Conservation (phyloP, 2,888 invertebrate species). For the Ptilodon capucinus region DNA sequence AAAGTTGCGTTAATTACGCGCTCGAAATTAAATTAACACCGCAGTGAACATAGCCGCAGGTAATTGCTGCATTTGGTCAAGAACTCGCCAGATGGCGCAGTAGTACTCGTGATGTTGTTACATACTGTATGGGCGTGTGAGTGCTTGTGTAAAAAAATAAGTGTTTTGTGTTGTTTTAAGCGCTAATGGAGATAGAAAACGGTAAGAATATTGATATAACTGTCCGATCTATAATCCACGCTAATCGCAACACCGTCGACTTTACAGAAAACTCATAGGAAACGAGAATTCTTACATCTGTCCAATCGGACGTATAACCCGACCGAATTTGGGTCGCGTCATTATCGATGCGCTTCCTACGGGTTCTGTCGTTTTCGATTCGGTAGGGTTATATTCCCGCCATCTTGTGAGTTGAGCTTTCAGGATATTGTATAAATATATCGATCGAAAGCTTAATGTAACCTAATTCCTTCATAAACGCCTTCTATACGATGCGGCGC, state of each 20-base stretch:
- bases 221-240: conserved; percentile 23
- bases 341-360: conserved; percentile 50
- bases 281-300: conserved; percentile 74
- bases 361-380: conserved; percentile 49
- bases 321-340: conserved; percentile 64
- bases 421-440: conserved; percentile 76
- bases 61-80: conserved; percentile 45
- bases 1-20: conserved; percentile 36
- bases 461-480: conserved; percentile 59
- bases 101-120: conserved; percentile 79
- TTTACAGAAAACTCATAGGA: conserved; percentile 63
- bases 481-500: conserved; percentile 35
- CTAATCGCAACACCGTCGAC: conserved; percentile 45
- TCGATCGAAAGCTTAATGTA: conserved; percentile 72
- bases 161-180: conserved; percentile 78
- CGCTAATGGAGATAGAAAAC: conserved; percentile 66
- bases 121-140: conserved; percentile 79
- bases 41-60: conserved; percentile 61
- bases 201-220: conserved; percentile 63
- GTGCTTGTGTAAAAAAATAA: conserved; percentile 77
- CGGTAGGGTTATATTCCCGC: conserved; percentile 68
- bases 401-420: conserved; percentile 78
- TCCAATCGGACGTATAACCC: conserved; percentile 71
- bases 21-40: conserved; percentile 59
- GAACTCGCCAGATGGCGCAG: conserved; percentile 75